Conservation (phyloP, 2,888 invertebrate species). For the Sepioteuthis lessoniana region DNA sequence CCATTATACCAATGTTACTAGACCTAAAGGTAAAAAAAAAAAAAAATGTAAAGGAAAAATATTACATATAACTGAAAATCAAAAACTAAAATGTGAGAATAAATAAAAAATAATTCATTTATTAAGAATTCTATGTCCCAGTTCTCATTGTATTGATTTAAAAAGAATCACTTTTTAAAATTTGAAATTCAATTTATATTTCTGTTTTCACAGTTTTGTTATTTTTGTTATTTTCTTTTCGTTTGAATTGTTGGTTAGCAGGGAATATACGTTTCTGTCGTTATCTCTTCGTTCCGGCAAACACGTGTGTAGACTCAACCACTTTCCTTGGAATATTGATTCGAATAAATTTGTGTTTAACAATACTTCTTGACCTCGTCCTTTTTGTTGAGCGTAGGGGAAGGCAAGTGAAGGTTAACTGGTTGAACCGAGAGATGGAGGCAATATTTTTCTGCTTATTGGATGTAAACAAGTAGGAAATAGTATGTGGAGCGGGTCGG, state of each 20-base stretch:
- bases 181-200: background rate
- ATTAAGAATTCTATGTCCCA: background rate
- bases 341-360: background rate
- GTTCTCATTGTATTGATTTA: background rate
- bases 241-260: background rate
- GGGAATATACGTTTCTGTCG: background rate
- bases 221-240: background rate
- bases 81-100: background rate
- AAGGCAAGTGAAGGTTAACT: background rate
- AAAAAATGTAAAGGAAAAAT: background rate
- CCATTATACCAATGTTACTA: no score
- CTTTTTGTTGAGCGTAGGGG: background rate
- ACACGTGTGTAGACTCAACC: background rate
- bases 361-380: background rate
- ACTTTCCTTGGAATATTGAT: background rate
- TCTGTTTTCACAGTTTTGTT: background rate
- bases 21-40: background rate
- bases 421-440: background rate
- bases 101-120: background rate
- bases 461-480: background rate
- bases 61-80: background rate
- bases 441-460: conserved; percentile 14
- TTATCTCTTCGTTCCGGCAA: background rate
- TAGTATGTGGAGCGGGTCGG: background rate
- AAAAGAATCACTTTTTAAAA: background rate